A percentile compares a stretch with the other conserved stretches of the same genome.
phyloP scores from a whole-genome alignment of 2,113 vertebrate species.

The Saccopteryx leptura region DNA sequence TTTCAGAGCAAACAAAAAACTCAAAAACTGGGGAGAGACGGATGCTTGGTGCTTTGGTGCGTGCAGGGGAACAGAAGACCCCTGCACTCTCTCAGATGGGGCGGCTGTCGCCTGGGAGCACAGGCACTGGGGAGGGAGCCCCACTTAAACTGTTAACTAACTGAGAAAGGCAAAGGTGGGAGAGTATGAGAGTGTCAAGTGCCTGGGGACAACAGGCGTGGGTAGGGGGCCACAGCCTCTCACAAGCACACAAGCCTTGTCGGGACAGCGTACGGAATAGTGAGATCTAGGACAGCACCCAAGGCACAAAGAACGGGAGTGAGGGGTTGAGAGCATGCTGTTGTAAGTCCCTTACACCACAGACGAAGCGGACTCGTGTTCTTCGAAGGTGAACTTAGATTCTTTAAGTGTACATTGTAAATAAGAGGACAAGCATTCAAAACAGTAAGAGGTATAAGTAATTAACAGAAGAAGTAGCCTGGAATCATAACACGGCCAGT shows the following conservation, averaged over 20 bases:
- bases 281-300: rapidly evolving
- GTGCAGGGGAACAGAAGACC: background rate
- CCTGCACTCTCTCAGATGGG: rapidly evolving
- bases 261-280: rapidly evolving
- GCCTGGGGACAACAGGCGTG: rapidly evolving
- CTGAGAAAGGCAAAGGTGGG: rapidly evolving
- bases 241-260: rapidly evolving
- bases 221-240: rapidly evolving
- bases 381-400: background rate
- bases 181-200: rapidly evolving
- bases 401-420: background rate
- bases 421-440: background rate
- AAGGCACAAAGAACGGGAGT: rapidly evolving
- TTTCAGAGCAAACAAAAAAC: background rate
- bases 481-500: background rate
- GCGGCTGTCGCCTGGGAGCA: background rate
- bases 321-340: rapidly evolving
- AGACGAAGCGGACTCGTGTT: rapidly evolving
- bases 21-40: background rate
- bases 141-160: background rate
- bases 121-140: rapidly evolving
- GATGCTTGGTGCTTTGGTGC: background rate
- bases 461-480: background rate
- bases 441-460: background rate
- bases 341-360: rapidly evolving